A percentile compares a stretch with the other conserved stretches of the same genome.
phyloP scores from a whole-genome alignment of 2,797 vertebrate species.

The Sebastes diaconus region DNA sequence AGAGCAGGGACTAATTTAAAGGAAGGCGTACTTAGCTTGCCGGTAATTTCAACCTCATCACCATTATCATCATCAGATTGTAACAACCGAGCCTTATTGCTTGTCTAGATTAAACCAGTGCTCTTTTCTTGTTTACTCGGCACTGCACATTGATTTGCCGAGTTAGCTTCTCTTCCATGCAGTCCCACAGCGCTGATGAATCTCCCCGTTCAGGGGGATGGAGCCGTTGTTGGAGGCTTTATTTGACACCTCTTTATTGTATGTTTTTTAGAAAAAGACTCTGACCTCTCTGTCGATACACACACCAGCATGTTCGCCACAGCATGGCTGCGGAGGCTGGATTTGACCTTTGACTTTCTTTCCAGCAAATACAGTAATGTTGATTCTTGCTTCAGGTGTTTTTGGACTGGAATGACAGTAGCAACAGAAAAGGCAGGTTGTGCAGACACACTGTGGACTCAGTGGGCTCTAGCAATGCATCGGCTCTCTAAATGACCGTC shows the following conservation, averaged over 20 bases:
- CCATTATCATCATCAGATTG: constrained; percentile 25
- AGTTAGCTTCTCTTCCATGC: not conserved
- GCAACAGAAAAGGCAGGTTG: not conserved
- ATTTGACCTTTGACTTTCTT: constrained; percentile 46
- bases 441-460: not conserved
- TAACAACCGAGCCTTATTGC: constrained; percentile 2
- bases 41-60: constrained; percentile 34
- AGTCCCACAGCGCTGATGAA: constrained; percentile 7
- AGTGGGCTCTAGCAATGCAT: not conserved
- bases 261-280: not conserved
- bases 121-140: constrained; percentile 5
- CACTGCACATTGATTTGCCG: constrained; percentile 15
- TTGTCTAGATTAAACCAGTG: not conserved
- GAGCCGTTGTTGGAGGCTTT: not conserved
- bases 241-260: constrained; percentile 12
- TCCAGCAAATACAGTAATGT: constrained; percentile 31
- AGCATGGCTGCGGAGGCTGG: constrained; percentile 9
- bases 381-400: constrained; percentile 45
- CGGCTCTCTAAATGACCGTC: not conserved
- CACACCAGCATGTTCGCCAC: not conserved
- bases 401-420: constrained; percentile 15
- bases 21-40: constrained; percentile 14
- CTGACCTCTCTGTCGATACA: constrained; percentile 24
- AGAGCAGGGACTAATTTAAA: constrained; percentile 31
- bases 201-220: not conserved